phyloP scores from a whole-genome alignment of 2,797 vertebrate genomes.

The Poecile montanus region DNA sequence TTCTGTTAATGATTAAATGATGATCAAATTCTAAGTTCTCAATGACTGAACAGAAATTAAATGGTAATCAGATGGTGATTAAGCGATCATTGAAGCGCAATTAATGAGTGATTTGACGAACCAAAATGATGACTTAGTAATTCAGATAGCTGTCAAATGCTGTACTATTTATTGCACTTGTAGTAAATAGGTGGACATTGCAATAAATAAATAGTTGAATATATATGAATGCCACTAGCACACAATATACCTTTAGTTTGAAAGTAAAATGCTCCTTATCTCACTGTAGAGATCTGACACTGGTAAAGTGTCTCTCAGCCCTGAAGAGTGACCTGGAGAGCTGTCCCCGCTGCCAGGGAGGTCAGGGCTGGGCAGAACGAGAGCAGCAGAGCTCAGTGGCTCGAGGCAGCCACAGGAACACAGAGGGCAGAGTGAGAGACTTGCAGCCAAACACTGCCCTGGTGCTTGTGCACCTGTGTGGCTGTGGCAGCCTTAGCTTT shows the following conservation, averaged over 20 bases:
- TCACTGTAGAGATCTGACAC: neutral
- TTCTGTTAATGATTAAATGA: neutral
- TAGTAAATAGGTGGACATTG: neutral
- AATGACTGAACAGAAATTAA: rapidly evolving
- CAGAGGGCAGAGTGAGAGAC: rapidly evolving
- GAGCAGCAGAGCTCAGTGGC: neutral
- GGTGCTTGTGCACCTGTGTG: rapidly evolving
- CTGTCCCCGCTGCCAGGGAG: neutral
- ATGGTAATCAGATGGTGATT: neutral
- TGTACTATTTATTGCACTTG: neutral
- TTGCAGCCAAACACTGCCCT: rapidly evolving
- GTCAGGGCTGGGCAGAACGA: neutral
- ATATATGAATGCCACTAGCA: rapidly evolving
- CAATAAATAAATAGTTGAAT: neutral
- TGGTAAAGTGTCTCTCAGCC: neutral
- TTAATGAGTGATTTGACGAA: neutral
- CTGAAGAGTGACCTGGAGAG: neutral
- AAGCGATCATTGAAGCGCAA: rapidly evolving
- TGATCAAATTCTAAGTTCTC: neutral
- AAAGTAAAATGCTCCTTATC: neutral
- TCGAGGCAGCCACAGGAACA: rapidly evolving
- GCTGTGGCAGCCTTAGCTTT: neutral
- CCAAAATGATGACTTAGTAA: neutral
- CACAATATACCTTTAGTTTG: neutral
- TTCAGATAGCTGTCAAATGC: neutral